Base-by-base conservation (phyloP, 2,113 vertebrate genomes). In the Rhinogobius similis region DNA sequence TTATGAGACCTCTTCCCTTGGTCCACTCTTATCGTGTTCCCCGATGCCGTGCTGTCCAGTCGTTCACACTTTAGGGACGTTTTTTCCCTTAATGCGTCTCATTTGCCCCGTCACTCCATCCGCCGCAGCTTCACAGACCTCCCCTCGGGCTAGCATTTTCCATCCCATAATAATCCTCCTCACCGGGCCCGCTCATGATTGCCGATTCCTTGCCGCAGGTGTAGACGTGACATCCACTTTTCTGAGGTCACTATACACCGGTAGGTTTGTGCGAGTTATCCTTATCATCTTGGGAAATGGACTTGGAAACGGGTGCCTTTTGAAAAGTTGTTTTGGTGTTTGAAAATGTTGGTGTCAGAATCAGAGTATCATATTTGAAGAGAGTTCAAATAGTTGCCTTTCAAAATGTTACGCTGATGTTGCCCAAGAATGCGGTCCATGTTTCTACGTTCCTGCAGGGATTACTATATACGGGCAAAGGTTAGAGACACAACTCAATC, bases 41-140 rank as follows among this genome's bases (percentile, higher is more conserved):
- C 70, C 71, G 76, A 85, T 84, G 84, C 85, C 87, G 88, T 85
- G 75, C 83, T 23, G 59, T 61, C 39, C 75, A 76, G 73, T 83
- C 73, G 75, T 82, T 87, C 82, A 85, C 78, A 87, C 83, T 82
- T 86, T 86, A 85, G 71, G 65, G 65, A n/a, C 59, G 4, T 21
- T 46, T 53, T 73, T 75, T 44, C 16, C 56, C 27, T 61, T 43
- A 9, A 46, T 65, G 24, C 36, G 24, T 59, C 46, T 66, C 68
- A 41, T 73, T 38, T 76, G 24, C 59, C 48, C 67, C 29, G 68
- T 38, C 50, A 29, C 69, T 38, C 56, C 52, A 43, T 71, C 70
- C 23, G 39, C 43, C 72, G 70, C 77, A 55, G 29, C 11, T 38
- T 44, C 52, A 26, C 67, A 61, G 39, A 29, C 52, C 55, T 72